phyloP scores from a whole-genome alignment of 2,797 vertebrate genomes.

The Pseudochirops cupreus region DNA sequence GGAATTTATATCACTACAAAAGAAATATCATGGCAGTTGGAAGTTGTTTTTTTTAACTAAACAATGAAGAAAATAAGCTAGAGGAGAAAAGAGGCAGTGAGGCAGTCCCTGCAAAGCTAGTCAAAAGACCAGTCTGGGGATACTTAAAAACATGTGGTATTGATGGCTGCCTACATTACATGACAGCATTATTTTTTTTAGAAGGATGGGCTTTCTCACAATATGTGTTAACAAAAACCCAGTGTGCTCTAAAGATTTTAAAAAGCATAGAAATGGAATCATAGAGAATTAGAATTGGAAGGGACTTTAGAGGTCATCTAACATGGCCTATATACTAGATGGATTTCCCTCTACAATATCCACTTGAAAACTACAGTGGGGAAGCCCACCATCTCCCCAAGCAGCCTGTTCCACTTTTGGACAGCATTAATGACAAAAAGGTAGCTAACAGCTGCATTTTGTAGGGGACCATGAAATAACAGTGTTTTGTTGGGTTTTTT shows the following conservation, averaged over 20 bases:
- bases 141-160: background rate
- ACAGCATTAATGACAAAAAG: background rate
- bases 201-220: background rate
- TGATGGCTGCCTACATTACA: background rate
- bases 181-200: too few species aligned
- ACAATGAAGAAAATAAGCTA: background rate
- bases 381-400: background rate
- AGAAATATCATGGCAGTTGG: background rate
- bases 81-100: background rate
- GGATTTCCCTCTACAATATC: background rate
- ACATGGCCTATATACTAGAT: background rate
- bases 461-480: background rate
- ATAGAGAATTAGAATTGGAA: background rate
- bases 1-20: background rate
- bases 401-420: background rate
- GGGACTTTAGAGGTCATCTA: background rate
- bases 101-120: background rate
- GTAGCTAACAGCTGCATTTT: background rate
- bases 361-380: background rate
- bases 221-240: background rate
- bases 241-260: background rate
- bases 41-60: background rate
- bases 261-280: background rate
- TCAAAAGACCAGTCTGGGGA: background rate
- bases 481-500: rapidly evolving